Percentiles rank a stretch among this genome's conserved stretches.
These are phyloP conservation scores for Beroe ovata DNA, from an alignment of 37 sponge, comb jelly and placozoan genomes.

Conservation along the genomic window DNA sequence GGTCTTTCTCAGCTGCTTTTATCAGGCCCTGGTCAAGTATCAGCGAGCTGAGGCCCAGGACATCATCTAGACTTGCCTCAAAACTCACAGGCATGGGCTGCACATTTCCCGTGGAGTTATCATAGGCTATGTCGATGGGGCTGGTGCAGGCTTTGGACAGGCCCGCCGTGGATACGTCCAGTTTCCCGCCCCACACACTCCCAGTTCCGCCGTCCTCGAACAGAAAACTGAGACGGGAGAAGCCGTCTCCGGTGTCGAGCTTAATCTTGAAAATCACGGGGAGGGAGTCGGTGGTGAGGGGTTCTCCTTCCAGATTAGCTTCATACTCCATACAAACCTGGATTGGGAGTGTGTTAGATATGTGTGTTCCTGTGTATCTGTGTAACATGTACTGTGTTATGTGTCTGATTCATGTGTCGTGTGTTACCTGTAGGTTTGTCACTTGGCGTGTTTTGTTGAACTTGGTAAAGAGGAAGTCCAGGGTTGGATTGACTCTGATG, in stretches of 20 bases:
- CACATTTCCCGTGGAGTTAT: conserved; percentile 24
- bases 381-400: too few relatives aligned
- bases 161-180: not conserved
- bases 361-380: too few relatives aligned
- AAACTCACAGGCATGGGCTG: conserved; percentile 25
- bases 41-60: not conserved
- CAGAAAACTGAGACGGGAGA: not conserved
- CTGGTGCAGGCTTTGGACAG: not conserved
- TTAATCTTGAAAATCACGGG: not conserved
- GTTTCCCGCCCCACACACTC: not conserved
- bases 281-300: not conserved
- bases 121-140: not conserved
- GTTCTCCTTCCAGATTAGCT: not conserved
- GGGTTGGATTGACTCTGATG: not conserved
- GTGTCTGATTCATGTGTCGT: too few relatives aligned
- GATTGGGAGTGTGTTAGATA: too few relatives aligned
- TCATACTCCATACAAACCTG: conserved; percentile 39
- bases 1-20: not conserved
- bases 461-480: not conserved
- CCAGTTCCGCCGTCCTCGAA: not conserved
- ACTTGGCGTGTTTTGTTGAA: not conserved
- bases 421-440: not conserved
- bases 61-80: conserved; percentile 3
- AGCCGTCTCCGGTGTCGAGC: conserved; percentile 5
- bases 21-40: conserved; percentile 35